Evolutionary conservation across 2,797 vertebrate species (phyloP).

Genomic region (Chaenodraco wilsoni): DNA sequence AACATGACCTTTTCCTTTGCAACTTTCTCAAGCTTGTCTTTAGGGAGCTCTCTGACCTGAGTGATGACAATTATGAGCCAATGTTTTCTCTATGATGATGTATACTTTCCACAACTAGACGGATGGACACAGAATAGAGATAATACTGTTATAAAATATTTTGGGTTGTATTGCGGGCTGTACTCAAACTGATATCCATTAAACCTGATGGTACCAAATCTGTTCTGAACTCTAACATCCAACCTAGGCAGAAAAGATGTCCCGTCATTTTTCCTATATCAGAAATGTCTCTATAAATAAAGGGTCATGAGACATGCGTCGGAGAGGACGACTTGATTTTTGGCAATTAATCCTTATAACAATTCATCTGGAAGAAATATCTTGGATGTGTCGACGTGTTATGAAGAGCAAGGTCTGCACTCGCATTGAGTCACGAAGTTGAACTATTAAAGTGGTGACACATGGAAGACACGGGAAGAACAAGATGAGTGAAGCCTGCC

Average conservation of each 20-base stretch:
- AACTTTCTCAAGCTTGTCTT: slow-evolving; percentile 17
- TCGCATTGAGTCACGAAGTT: slow-evolving; percentile 41
- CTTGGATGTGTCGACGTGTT: slow-evolving; percentile 24
- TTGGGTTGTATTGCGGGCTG: neutral
- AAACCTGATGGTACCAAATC: neutral
- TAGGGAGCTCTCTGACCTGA: slow-evolving; percentile 12
- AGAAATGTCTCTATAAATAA: neutral
- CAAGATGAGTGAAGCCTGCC: slow-evolving; percentile 59
- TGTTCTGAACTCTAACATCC: neutral
- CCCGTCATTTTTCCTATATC: neutral
- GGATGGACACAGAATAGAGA: neutral
- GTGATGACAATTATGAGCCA: neutral
- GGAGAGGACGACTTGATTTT: neutral
- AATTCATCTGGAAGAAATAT: slow-evolving; percentile 8
- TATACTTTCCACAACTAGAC: slow-evolving; percentile 2
- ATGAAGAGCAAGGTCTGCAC: slow-evolving; percentile 28
- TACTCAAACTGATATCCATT: neutral
- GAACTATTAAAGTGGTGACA: slow-evolving; percentile 50
- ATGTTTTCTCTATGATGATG: neutral
- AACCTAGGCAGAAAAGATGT: no score
- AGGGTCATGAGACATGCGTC: neutral
- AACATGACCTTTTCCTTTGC: slow-evolving; percentile 36
- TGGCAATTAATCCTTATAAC: neutral
- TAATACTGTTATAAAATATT: neutral
- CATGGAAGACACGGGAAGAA: slow-evolving; percentile 34